phyloP scores from a whole-genome alignment of 1,140 invertebrate species.

The Vanessa tameamea region DNA sequence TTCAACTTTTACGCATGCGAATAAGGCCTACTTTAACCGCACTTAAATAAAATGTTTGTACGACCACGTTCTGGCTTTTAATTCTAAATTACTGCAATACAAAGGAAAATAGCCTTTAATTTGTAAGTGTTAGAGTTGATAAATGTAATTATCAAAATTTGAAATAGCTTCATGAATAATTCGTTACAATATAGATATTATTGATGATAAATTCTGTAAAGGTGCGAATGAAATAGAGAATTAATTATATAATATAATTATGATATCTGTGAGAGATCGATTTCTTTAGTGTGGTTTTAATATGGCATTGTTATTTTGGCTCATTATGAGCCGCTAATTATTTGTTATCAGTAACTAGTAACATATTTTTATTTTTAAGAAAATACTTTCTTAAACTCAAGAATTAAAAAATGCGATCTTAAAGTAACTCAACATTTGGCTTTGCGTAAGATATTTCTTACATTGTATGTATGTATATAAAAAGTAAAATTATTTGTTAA shows the following conservation, averaged over 20 bases:
- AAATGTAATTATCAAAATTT: slow-evolving; percentile 17
- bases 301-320: too few species aligned
- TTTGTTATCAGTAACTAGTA: too few species aligned
- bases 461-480: too few species aligned
- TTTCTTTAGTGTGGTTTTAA: too few species aligned
- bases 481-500: too few species aligned
- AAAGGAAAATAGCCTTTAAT: slow-evolving; percentile 29
- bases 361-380: too few species aligned
- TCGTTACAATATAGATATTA: slow-evolving; percentile 39
- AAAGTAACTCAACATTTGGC: too few species aligned
- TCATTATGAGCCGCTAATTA: too few species aligned
- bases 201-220: slow-evolving; percentile 37
- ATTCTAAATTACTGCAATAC: slow-evolving; percentile 41
- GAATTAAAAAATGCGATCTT: too few species aligned
- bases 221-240: slow-evolving; percentile 2
- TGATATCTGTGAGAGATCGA: too few species aligned
- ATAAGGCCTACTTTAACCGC: slow-evolving; percentile 28
- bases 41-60: slow-evolving; percentile 20
- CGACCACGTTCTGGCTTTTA: slow-evolving; percentile 44
- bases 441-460: too few species aligned
- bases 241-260: not conserved
- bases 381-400: too few species aligned
- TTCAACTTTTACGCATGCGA: slow-evolving; percentile 16
- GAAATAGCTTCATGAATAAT: slow-evolving; percentile 28
- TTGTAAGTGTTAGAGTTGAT: slow-evolving; percentile 18